These are phyloP conservation scores for Apamea anceps DNA, from an alignment of 2,888 invertebrate genomes.

Conservation along the genomic window DNA sequence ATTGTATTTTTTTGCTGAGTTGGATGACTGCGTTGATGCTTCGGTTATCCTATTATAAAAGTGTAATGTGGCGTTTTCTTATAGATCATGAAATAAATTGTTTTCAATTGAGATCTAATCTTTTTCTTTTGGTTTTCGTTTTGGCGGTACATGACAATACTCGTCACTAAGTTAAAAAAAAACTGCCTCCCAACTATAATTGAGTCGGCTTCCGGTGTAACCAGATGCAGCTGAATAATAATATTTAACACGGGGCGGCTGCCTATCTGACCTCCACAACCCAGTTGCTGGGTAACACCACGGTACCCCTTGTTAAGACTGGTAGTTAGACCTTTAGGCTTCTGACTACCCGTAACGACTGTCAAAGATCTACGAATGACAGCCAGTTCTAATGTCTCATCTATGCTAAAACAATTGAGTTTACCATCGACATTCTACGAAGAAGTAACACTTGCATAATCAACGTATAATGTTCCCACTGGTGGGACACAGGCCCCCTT, in stretches of 20 bases:
- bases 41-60: constrained; percentile 12
- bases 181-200: background rate
- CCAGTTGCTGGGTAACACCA: background rate
- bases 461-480: too few species aligned
- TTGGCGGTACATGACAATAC: too few species aligned
- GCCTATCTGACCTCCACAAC: background rate
- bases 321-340: background rate
- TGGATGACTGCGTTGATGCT: constrained; percentile 6
- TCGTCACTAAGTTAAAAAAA: background rate
- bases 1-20: background rate
- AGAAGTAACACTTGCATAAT: background rate
- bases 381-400: background rate
- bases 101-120: constrained; percentile 5
- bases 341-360: background rate
- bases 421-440: background rate
- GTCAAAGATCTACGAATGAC: background rate
- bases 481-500: too few species aligned
- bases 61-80: background rate
- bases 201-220: background rate
- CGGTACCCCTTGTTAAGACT: background rate
- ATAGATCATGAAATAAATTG: background rate
- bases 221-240: background rate
- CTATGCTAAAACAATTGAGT: background rate
- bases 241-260: background rate
- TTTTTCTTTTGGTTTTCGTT: background rate